Evolutionary conservation across 2,113 vertebrate genomes (phyloP), one percentile per base, ranked within the genome.

Genomic region (Sinocyclocheilus maitianheensis): DNA sequence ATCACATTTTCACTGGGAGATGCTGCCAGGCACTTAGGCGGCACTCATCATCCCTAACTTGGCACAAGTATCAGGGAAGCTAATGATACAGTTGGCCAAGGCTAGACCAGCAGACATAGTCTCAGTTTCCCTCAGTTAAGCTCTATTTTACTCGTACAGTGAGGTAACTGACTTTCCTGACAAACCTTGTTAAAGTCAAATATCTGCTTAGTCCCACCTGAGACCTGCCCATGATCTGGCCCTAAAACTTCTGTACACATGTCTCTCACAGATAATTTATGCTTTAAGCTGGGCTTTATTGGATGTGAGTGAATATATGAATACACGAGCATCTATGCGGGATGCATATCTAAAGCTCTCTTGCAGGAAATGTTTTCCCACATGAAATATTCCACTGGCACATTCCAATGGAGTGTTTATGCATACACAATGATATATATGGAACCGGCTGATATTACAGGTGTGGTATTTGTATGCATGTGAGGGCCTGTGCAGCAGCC

Each of bases 331-430:
- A 0, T 65, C 20, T 62, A 4, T 10, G 77, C 10, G 0, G 20
- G 22, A 48, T 81, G 60, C 60, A 81, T 62, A 78, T 80, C 78
- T 63, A 81, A 81, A 30, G 62, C 62, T 81, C n/a, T 46, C 63
- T 69, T 69, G 26, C 5, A 30, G 46, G 63, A 82, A 22, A 81
- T 48, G 6, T 11, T 20, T 67, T 81, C 14, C 11, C 30, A 40
- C 37, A 80, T 80, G 22, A 63, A 63, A 63, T 80, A 80, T 63
- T 63, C 55, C 16, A 12, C 5, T 18, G 37, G 46, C 1, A 16
- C 3, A 1, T 51, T 77, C 24, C 48, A 30, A 16, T 34, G 14
- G 8, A 80, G 18, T 13, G 43, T 22, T 81, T 67, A 81, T 67
- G 62, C 60, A 67, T 81, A 40, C 40, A 43, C 60, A 81, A 26